Base-by-base conservation (phyloP, 2,113 vertebrate species). In the Microtus pennsylvanicus region DNA sequence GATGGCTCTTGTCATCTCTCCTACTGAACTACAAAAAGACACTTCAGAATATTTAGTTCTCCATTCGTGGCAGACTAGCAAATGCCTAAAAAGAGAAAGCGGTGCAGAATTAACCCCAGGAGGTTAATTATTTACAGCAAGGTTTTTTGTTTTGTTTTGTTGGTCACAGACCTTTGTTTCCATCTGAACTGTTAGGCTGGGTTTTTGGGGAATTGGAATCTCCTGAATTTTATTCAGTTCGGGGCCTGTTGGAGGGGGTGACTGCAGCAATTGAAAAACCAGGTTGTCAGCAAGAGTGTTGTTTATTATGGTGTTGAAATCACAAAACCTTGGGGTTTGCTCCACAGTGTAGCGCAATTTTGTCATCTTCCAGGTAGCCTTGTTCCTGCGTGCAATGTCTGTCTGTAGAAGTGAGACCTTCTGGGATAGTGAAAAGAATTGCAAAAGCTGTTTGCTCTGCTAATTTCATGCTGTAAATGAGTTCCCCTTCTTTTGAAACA, bases 401-500 rank as follows among this genome's bases (percentile, higher is more conserved):
- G 30, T 96, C 91, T 94, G 94, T 90, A 87, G 92, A 91, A 38
- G 70, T 74, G 94, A 96, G 85, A 77, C 86, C 93, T 94, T 93
- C 81, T 92, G 95, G 90, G 86, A 42, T 97, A 77, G 89, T 94
- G 87, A 81, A 87, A 95, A 91, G 94, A 89, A 93, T 4, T 86
- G 69, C 89, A 77, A 94, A 97, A 96, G 94, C 96, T 93, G 95
- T 97, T 94, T 95, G 94, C 94, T 92, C 74, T 95, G 95, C 96
- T 97, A 75, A 98, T 97, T 97, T 97, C 52, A 30, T 94, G 96
- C 95, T 91, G 89, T 87, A 98, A 97, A 97, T 77, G 96, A 97
- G 93, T 94, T 97, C 76, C 75, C 45, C 93, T 92, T 95, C 92
- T 96, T 76, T 63, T 91, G 96, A 97, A 97, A 97, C n/a, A 70